phyloP scores from a whole-genome alignment of 1,140 invertebrate species.

The Philopotamus ludificatus region DNA sequence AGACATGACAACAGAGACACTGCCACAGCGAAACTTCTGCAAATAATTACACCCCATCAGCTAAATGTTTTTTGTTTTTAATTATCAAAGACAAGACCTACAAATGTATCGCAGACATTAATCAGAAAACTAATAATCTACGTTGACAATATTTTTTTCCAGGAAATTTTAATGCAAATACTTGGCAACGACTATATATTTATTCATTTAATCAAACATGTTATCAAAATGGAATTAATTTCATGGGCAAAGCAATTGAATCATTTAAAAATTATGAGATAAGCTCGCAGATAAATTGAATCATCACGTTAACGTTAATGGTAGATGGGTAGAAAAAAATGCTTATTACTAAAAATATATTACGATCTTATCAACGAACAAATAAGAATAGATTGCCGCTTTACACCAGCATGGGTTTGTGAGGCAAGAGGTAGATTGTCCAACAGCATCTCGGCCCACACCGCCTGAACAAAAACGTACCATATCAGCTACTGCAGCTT shows the following conservation, averaged over 20 bases:
- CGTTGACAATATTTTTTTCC: neutral
- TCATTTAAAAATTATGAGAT: too few species aligned
- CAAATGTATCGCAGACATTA: conserved; percentile 1
- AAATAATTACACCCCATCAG: conserved; percentile 59
- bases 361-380: neutral
- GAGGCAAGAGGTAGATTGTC: conserved; percentile 18
- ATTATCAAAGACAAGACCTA: conserved; percentile 22
- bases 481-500: conserved; percentile 34
- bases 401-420: conserved; percentile 25
- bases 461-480: conserved; percentile 41
- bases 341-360: too few species aligned
- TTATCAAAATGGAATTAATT: too few species aligned
- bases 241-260: too few species aligned
- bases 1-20: conserved; percentile 55
- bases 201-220: too few species aligned
- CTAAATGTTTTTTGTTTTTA: conserved; percentile 36
- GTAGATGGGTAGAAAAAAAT: too few species aligned
- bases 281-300: too few species aligned
- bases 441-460: conserved; percentile 17
- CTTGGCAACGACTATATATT: too few species aligned
- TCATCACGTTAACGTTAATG: too few species aligned
- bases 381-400: conserved; percentile 14
- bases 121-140: neutral
- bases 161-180: too few species aligned
- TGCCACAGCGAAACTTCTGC: conserved; percentile 58